Base-by-base conservation (phyloP, 2,888 invertebrate genomes). In the Muschampia plurimacula region DNA sequence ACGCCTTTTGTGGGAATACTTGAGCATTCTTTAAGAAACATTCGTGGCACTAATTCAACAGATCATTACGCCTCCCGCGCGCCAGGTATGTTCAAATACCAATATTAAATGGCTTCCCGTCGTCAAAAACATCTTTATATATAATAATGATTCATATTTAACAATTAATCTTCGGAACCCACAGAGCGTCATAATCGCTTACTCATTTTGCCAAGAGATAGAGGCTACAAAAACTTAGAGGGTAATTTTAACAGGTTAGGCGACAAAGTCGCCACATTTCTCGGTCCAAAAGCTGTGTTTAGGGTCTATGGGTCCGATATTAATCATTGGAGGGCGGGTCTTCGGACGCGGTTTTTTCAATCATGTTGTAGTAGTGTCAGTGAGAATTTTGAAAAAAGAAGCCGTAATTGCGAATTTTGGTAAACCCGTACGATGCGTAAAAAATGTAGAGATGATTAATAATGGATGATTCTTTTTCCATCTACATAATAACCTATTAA, bases 161-260 rank as follows among this genome's bases (percentile, higher is more conserved):
- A 85, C 86, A 88, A 92, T 92, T 92, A 92, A 92, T 92, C 90
- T 91, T 87, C 59, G 81, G 83, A 80, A 83, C 87, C 83, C 89
- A 89, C 87, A 86, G 87, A 84, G 87, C 83, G 82, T 79, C 81
- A 86, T 88, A 88, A 91, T 86, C 84, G 90, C 91, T 89, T 87
- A 92, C 89, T 92, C 92, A 92, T 90, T 90, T 90, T 87, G 81
- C 86, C 89, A 85, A 83, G 82, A 83, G 65, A 71, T 71, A 65
- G 65, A 52, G 41, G 82, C 77, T 80, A 81, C 76, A 86, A 86
- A 83, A 83, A 79, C 76, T 70, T 76, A 76, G 77, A 81, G 82
- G 82, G 86, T 83, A 89, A 90, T 89, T 89, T 90, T 87, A 89
- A 92, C 91, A 90, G 91, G 92, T 92, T 91, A 90, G 89, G 92